Base-by-base conservation (phyloP, 2,888 invertebrate genomes). In the Masnerella sp. region DNA sequence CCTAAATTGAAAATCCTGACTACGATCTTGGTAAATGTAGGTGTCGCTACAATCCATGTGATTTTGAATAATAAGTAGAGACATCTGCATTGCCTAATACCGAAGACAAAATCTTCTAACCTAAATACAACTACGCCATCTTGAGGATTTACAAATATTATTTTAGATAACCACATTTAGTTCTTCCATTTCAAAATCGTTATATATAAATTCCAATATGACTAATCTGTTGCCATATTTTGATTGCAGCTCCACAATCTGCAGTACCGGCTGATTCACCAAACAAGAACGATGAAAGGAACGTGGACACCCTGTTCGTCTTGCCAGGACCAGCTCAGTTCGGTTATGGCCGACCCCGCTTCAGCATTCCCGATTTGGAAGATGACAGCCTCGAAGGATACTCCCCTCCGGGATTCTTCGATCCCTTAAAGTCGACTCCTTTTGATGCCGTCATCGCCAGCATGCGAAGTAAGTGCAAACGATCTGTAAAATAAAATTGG, bases 401-500 rank as follows among this genome's bases (percentile, higher is more conserved):
- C 59, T 40, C 68, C 36, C 62, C 51, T 28, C 49, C 73, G 3
- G 68, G 65, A 14, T 67, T 64, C 74, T 78, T 78, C 62, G 69
- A 74, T 74, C 75, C 79, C 42, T 75, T 81, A 74, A 75, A 71
- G 32, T 69, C 72, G 58, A 78, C 74, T 70, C 75, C 79, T 9
- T 75, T 82, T 45, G 76, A 79, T 15, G 76, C 78, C 17, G 79
- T 81, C 49, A 30, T 81, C 51, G 45, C 73, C 7, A 61, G 79
- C 42, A 77, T 83, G 75, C 80, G 78, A 70, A 73, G 81, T 80
- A 68, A 78, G 82, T 77, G 59, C 64, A 54, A 69, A 74, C 65
- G 54, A 64, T 64, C 52, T 52, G 52, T 69, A 64, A 74, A 73
- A 62, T 54, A 56, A 56, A 68, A 73, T 58, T 56, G 54, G 17